These are phyloP conservation scores for Cloeon dipterum DNA, from an alignment of 2,888 invertebrate species.

Conservation along the genomic window DNA sequence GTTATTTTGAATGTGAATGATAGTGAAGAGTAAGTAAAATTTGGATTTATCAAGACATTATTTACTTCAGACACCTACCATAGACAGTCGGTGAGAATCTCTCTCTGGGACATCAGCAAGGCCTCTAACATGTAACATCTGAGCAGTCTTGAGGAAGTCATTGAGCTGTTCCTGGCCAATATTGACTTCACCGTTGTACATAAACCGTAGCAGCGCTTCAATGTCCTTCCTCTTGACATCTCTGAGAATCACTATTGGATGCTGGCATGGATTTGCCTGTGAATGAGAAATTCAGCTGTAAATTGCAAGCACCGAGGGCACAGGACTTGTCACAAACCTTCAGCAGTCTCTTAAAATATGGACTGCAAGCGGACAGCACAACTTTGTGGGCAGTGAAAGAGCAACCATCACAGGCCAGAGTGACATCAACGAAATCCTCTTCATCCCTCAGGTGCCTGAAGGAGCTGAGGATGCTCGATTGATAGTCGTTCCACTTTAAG, in stretches of 20 bases:
- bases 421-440: slow-evolving; percentile 85
- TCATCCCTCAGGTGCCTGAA: slow-evolving; percentile 73
- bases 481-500: slow-evolving; percentile 87
- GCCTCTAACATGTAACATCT: slow-evolving; percentile 67
- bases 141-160: slow-evolving; percentile 68
- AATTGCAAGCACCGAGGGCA: not conserved
- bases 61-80: too few species aligned
- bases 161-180: slow-evolving; percentile 70
- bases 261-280: slow-evolving; percentile 66
- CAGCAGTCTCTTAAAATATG: slow-evolving; percentile 67
- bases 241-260: slow-evolving; percentile 69
- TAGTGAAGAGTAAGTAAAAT: too few species aligned
- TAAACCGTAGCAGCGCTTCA: slow-evolving; percentile 69
- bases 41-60: too few species aligned
- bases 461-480: slow-evolving; percentile 71
- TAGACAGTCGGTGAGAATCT: slow-evolving; percentile 14
- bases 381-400: slow-evolving; percentile 79
- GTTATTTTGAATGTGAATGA: too few species aligned
- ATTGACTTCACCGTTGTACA: slow-evolving; percentile 82
- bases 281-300: slow-evolving; percentile 6
- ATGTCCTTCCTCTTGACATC: slow-evolving; percentile 71
- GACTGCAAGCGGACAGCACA: slow-evolving; percentile 81
- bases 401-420: slow-evolving; percentile 72
- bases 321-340: slow-evolving; percentile 22
- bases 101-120: slow-evolving; percentile 48